These are phyloP conservation scores for Drosophila merina DNA, from an alignment of 2,888 invertebrate species.

Conservation along the genomic window DNA sequence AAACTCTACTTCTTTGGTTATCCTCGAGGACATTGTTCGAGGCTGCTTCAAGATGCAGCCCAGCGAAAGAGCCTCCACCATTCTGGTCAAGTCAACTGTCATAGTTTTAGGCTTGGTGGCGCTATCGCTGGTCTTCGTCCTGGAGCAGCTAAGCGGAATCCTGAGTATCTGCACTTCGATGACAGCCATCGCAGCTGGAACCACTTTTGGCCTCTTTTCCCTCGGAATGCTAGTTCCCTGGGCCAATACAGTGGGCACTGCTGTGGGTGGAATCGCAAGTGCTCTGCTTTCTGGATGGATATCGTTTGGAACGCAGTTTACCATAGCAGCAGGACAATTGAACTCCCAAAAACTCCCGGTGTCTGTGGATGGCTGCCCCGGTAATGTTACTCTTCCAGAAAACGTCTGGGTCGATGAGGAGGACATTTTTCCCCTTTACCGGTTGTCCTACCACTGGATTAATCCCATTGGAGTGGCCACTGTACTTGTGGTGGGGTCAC, in stretches of 20 bases:
- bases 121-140: slow-evolving; percentile 87
- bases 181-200: slow-evolving; percentile 93
- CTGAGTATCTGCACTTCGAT: slow-evolving; percentile 90
- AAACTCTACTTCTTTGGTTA: slow-evolving; percentile 93
- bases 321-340: slow-evolving; percentile 86
- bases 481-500: slow-evolving; percentile 88
- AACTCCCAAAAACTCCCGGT: slow-evolving; percentile 86
- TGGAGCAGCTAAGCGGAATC: slow-evolving; percentile 91
- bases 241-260: slow-evolving; percentile 89
- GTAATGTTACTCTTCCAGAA: slow-evolving; percentile 55
- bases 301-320: slow-evolving; percentile 88
- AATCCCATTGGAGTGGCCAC: slow-evolving; percentile 89
- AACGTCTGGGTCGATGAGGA: slow-evolving; percentile 83
- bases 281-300: slow-evolving; percentile 87
- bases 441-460: slow-evolving; percentile 92
- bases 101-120: slow-evolving; percentile 87
- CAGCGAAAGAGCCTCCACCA: slow-evolving; percentile 86
- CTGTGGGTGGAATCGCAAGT: slow-evolving; percentile 87
- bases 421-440: slow-evolving; percentile 89
- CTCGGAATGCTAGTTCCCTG: slow-evolving; percentile 93
- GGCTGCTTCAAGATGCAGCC: slow-evolving; percentile 88
- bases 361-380: slow-evolving; percentile 84
- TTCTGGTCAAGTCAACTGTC: slow-evolving; percentile 88
- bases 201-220: slow-evolving; percentile 92
- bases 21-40: slow-evolving; percentile 92